Percentiles rank a stretch among this genome's conserved stretches.
Conservation (phyloP, 1,140 invertebrate genomes). For the Neodiprion lecontei region DNA sequence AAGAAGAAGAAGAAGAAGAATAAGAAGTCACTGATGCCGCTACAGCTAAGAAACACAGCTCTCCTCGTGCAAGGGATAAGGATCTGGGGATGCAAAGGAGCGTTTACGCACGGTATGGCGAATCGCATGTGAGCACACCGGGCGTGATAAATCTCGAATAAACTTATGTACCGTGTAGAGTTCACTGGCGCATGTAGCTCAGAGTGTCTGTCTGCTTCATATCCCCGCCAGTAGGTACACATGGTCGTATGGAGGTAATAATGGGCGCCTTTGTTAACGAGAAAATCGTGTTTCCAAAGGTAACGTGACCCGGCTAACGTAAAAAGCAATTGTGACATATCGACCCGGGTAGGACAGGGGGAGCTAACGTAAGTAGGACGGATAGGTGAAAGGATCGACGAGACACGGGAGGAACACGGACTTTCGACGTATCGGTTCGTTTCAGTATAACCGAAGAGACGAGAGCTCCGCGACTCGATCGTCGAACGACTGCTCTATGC, state of each 20-base stretch:
- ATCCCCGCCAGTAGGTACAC: background rate
- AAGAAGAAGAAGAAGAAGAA: no score
- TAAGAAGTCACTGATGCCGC: no score
- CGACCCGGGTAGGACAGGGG: background rate
- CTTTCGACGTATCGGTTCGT: background rate
- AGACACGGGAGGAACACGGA: background rate
- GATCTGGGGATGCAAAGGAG: background rate
- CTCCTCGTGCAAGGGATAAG: background rate
- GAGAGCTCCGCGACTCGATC: background rate
- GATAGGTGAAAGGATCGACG: background rate
- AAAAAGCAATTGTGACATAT: background rate
- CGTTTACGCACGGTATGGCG: background rate
- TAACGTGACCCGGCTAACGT: background rate
- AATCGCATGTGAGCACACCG: background rate
- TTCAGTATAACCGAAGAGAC: background rate
- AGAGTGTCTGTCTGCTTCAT: background rate
- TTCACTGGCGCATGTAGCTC: background rate
- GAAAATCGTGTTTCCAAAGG: slow-evolving; percentile 1
- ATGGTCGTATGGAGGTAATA: background rate
- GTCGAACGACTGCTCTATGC: background rate
- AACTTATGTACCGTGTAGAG: background rate
- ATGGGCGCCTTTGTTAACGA: background rate
- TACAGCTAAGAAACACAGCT: no score
- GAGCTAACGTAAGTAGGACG: background rate
- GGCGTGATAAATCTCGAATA: slow-evolving; percentile 2